Percentiles rank a stretch among this genome's conserved stretches.
Evolutionary conservation across 1,140 invertebrate species (phyloP).

Genomic region (Solenopsis invicta): DNA sequence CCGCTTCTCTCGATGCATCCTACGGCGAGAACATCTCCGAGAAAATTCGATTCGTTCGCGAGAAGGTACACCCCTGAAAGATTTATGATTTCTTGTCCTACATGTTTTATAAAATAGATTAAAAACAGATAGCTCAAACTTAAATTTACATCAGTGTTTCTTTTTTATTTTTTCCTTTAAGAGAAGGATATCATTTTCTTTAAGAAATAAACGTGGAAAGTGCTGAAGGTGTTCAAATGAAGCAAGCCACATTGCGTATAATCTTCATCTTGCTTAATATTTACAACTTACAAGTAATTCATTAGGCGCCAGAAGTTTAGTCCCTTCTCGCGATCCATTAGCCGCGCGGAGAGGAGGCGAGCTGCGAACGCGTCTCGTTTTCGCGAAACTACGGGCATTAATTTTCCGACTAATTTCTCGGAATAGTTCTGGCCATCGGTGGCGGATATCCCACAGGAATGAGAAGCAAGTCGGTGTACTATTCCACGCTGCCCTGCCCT

Average conservation of each 20-base stretch:
- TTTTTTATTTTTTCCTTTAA: background rate
- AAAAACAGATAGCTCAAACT: background rate
- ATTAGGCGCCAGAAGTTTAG: slow-evolving; percentile 56
- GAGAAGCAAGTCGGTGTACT: slow-evolving; percentile 43
- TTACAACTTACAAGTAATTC: slow-evolving; percentile 43
- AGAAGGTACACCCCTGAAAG: slow-evolving; percentile 1
- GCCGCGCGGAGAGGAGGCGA: background rate
- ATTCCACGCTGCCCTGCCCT: slow-evolving; percentile 28
- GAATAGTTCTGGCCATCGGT: slow-evolving; percentile 59
- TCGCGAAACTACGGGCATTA: slow-evolving; percentile 59
- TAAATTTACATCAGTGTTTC: background rate
- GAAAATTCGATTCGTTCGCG: slow-evolving; percentile 38
- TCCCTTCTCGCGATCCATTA: slow-evolving; percentile 57
- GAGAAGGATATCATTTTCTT: background rate
- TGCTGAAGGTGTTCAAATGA: background rate
- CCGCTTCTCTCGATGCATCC: slow-evolving; percentile 27
- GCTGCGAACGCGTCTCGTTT: slow-evolving; percentile 43
- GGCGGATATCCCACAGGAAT: slow-evolving; percentile 41
- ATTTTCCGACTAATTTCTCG: slow-evolving; percentile 61
- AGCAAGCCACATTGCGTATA: background rate
- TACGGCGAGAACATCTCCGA: slow-evolving; percentile 4
- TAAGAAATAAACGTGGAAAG: background rate
- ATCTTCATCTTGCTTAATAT: slow-evolving; percentile 20
- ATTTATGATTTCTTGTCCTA: slow-evolving; percentile 34
- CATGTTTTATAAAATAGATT: background rate